phyloP scores from a whole-genome alignment of 2,888 invertebrate species.

The Allolobophora icterica region DNA sequence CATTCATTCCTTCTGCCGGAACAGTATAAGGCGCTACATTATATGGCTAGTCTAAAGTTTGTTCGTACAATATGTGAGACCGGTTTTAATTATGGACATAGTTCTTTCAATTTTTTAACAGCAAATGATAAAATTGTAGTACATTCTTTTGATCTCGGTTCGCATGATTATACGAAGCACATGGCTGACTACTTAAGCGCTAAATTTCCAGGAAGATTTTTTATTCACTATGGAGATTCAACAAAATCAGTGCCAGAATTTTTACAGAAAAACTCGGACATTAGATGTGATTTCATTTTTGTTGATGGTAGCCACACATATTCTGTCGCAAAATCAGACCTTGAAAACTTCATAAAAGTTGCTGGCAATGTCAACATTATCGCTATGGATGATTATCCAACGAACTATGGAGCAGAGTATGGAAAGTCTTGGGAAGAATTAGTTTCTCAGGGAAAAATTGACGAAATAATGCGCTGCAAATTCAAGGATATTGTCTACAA shows the following conservation, averaged over 20 bases:
- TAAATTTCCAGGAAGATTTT: constrained; percentile 37
- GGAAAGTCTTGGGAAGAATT: constrained; percentile 33
- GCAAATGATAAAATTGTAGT: constrained; percentile 40
- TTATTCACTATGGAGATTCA: constrained; percentile 44
- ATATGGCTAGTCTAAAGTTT: not conserved
- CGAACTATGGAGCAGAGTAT: not conserved
- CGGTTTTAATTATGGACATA: constrained; percentile 38
- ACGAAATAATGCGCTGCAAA: not conserved
- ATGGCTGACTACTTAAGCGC: constrained; percentile 41
- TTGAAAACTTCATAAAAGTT: no score
- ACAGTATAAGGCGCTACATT: constrained; percentile 9
- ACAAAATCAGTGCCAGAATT: constrained; percentile 36
- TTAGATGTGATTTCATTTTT: no score
- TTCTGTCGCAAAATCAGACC: no score
- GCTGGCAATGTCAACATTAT: no score
- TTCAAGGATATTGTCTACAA: no score
- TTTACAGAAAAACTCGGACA: no score
- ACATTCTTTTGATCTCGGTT: constrained; percentile 43
- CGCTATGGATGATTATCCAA: no score
- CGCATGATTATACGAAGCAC: constrained; percentile 37
- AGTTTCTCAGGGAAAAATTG: not conserved
- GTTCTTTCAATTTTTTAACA: constrained; percentile 40
- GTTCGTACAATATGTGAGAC: constrained; percentile 35
- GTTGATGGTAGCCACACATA: no score
- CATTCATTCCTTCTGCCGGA: not conserved